Conservation (phyloP, 1,140 invertebrate species). For the Nilaparvata lugens region DNA sequence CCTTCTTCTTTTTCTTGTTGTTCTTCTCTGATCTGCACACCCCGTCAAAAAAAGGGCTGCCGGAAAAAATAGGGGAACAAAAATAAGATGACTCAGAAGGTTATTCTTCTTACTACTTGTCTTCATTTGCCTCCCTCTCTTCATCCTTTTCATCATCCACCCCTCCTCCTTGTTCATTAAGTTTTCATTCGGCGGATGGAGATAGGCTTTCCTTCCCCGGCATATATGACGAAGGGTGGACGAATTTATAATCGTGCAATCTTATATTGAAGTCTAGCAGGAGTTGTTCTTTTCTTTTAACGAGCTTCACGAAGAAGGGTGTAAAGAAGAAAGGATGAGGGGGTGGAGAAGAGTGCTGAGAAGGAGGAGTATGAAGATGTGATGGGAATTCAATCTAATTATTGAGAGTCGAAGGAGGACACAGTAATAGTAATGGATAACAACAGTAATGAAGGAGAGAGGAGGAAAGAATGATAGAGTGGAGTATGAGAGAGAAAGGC, state of each 20-base stretch:
- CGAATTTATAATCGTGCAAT: too few relatives aligned
- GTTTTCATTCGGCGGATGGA: background rate
- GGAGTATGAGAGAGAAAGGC: too few relatives aligned
- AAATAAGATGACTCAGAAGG: constrained; percentile 4
- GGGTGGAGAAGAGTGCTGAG: background rate
- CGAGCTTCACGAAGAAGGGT: background rate
- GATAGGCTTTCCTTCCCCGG: too few relatives aligned
- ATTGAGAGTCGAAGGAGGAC: background rate
- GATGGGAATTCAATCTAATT: background rate
- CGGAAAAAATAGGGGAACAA: background rate
- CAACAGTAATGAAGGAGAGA: background rate
- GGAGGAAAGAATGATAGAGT: background rate
- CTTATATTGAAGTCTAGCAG: too few relatives aligned
- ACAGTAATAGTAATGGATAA: too few relatives aligned
- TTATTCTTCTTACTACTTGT: background rate
- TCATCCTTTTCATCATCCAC: too few relatives aligned
- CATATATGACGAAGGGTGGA: too few relatives aligned
- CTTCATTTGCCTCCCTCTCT: background rate
- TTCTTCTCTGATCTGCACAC: too few relatives aligned
- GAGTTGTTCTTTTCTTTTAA: too few relatives aligned
- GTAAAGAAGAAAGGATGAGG: background rate
- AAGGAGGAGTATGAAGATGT: background rate
- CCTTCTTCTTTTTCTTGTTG: too few relatives aligned
- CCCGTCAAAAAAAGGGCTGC: background rate
- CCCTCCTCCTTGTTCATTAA: constrained; percentile 2